These are phyloP conservation scores for Aramus guarauna DNA, from an alignment of 2,113 vertebrate genomes.

Conservation along the genomic window DNA sequence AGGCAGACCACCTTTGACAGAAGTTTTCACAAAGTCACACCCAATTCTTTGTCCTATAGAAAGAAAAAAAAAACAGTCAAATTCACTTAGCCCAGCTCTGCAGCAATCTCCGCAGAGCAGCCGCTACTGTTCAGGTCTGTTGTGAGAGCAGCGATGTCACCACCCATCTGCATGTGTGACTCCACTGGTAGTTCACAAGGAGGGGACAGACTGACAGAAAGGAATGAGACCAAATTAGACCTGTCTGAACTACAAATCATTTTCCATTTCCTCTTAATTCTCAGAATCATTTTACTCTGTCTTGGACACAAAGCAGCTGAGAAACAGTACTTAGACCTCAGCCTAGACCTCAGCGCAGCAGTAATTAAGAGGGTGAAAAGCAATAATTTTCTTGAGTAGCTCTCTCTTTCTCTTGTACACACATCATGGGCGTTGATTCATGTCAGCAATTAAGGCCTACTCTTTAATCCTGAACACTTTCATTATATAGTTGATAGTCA, in stretches of 20 bases:
- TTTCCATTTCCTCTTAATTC: neutral
- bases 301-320: neutral
- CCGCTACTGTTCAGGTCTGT: neutral
- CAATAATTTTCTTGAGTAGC: neutral
- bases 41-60: neutral
- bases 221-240: neutral
- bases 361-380: slow-evolving; percentile 24
- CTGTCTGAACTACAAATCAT: neutral
- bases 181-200: neutral
- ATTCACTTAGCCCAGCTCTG: neutral
- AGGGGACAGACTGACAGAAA: neutral
- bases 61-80: neutral
- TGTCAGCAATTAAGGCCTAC: neutral
- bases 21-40: neutral
- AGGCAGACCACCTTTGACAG: neutral
- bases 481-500: neutral
- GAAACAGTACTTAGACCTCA: slow-evolving; percentile 13
- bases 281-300: neutral
- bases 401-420: neutral
- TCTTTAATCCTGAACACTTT: neutral
- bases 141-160: neutral
- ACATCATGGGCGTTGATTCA: neutral
- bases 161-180: neutral
- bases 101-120: neutral
- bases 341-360: neutral